Evolutionary conservation across 2,113 vertebrate species (phyloP), one percentile per base, ranked within the genome.

Genomic region (Scomber colias): DNA sequence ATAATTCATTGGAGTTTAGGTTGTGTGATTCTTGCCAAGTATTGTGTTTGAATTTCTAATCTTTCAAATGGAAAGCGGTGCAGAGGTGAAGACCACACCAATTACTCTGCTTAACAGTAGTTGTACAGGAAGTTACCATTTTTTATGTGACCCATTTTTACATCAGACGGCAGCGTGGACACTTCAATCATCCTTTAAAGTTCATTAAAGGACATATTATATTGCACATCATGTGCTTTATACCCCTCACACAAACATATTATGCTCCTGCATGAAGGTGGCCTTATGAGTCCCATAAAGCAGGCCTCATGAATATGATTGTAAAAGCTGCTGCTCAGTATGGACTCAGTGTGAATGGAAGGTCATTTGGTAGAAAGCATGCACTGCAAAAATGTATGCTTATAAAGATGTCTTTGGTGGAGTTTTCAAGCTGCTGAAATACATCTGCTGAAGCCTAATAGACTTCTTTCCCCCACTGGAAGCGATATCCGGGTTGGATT

Each of bases 201-300:
- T 96, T 97, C 95, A 97, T 97, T 96, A 97, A 96, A 96, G 95
- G 94, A 94, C 94, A 96, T 94, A 94, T 96, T 97, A 98, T 97
- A 97, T 96, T 95, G 95, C 92, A 88, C 96, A 96, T 97, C 96
- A 96, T 93, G 96, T 96, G 96, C 96, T 97, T 97, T 96, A 96
- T 95, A 94, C 92, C 95, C 96, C 95, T 96, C 95, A 96, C 95
- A 96, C 94, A 97, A 97, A 97, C 95, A 96, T 96, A 96, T 96
- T 96, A 96, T 91, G 95, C 92, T 94, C 92, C 94, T 94, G 93
- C 89, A 94, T 95, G 95, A 96, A 96, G 94, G 95, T 97, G 94
- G 96, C 96, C 96, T 96, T 96, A 94, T 90, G 95, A 96, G 97
- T 95, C 90, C 94, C 95, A 96, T 97, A 97, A 95, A 96, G 94